Percentiles rank a stretch among this genome's conserved stretches.
These are phyloP conservation scores for Leucophora obtusa DNA, from an alignment of 2,888 invertebrate species.

Conservation along the genomic window DNA sequence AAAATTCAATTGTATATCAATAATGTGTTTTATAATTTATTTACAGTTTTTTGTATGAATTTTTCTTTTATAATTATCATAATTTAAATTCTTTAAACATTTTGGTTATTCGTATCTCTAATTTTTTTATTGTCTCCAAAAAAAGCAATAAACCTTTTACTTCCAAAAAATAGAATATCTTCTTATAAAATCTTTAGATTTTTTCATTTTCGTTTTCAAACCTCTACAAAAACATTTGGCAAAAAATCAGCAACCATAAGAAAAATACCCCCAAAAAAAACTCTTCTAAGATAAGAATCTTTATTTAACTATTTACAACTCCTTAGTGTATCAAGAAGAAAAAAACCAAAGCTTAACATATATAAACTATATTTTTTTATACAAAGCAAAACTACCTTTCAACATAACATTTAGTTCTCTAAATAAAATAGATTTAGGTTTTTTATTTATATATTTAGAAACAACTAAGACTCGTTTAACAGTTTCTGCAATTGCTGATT, in stretches of 20 bases:
- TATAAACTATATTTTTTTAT: not conserved
- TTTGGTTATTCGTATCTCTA: not conserved
- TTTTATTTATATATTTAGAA: not conserved
- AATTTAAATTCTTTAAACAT: constrained; percentile 7
- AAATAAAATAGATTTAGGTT: not conserved
- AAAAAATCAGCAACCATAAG: constrained; percentile 26
- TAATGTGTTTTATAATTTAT: not conserved
- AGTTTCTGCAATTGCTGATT: not conserved
- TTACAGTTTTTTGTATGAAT: not conserved
- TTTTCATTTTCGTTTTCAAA: constrained; percentile 41
- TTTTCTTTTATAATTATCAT: not conserved
- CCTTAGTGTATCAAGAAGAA: constrained; percentile 21
- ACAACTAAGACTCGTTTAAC: not conserved
- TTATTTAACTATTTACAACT: constrained; percentile 59
- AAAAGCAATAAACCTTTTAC: constrained; percentile 31
- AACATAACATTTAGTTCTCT: constrained; percentile 2
- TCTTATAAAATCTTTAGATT: constrained; percentile 49
- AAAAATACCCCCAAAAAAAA: constrained; percentile 2
- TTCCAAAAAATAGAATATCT: constrained; percentile 43
- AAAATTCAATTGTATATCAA: no score
- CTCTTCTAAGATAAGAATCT: constrained; percentile 49
- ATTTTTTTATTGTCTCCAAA: constrained; percentile 51
- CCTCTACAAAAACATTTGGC: constrained; percentile 18
- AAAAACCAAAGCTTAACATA: constrained; percentile 1
- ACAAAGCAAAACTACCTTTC: constrained; percentile 13